Conservation (phyloP, 2,797 vertebrate species). For the Cyclopterus lumpus region DNA sequence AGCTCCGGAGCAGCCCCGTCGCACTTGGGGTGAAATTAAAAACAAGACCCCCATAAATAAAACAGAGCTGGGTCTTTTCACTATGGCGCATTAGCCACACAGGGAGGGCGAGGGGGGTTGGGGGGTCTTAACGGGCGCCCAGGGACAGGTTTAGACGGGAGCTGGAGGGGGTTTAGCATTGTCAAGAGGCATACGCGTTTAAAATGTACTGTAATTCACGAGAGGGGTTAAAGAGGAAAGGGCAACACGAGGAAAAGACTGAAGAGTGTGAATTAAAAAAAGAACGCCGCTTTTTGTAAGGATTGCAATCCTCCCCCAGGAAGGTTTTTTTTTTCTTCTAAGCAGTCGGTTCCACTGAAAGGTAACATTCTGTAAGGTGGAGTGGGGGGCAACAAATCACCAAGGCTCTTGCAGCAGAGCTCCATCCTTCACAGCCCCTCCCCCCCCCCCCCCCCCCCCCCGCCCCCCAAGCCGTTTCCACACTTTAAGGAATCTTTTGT, state of each 20-base stretch:
- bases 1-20: conserved; percentile 38
- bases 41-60: conserved; percentile 81
- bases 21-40: conserved; percentile 73
- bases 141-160: conserved; percentile 55
- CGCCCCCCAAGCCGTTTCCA: conserved; percentile 27
- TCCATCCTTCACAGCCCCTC: conserved; percentile 43
- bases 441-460: conserved; percentile 1
- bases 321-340: conserved; percentile 13
- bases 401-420: conserved; percentile 51
- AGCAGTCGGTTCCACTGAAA: conserved; percentile 52
- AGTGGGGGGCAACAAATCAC: conserved; percentile 46
- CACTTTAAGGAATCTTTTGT: conserved; percentile 18
- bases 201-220: conserved; percentile 49
- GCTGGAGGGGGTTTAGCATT: conserved; percentile 45
- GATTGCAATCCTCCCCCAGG: conserved; percentile 13
- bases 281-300: conserved; percentile 9
- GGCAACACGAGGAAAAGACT: background rate
- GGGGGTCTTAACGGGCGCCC: conserved; percentile 58
- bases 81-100: conserved; percentile 56
- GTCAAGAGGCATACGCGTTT: conserved; percentile 51
- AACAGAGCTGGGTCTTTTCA: conserved; percentile 63
- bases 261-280: conserved; percentile 16
- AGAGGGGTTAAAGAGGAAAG: conserved; percentile 38
- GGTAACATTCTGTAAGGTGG: conserved; percentile 27
- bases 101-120: conserved; percentile 1